These are phyloP conservation scores for Adrianichthys oophorus DNA, from an alignment of 2,797 vertebrate genomes.

Conservation along the genomic window DNA sequence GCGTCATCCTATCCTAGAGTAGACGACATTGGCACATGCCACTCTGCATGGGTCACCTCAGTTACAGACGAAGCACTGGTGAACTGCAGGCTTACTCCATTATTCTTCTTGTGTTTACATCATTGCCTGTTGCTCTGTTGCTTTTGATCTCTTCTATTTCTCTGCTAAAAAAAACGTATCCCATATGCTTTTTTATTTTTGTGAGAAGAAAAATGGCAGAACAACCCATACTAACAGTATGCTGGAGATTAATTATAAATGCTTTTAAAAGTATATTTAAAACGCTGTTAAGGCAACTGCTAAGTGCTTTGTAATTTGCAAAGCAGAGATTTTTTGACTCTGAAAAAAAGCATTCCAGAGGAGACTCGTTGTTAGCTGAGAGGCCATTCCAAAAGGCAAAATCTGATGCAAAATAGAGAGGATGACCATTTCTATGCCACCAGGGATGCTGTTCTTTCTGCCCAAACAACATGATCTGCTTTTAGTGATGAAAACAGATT, in stretches of 20 bases:
- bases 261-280: conserved; percentile 63
- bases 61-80: conserved; percentile 66
- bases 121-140: conserved; percentile 79
- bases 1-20: conserved; percentile 68
- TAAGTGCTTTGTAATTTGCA: conserved; percentile 80
- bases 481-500: conserved; percentile 65
- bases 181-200: conserved; percentile 71
- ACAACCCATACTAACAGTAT: conserved; percentile 61
- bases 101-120: conserved; percentile 63
- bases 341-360: conserved; percentile 71
- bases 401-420: conserved; percentile 70
- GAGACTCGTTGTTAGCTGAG: conserved; percentile 48
- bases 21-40: conserved; percentile 66
- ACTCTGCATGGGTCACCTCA: conserved; percentile 73
- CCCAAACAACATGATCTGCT: too few relatives aligned
- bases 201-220: conserved; percentile 71
- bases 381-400: conserved; percentile 45
- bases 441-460: conserved; percentile 13
- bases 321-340: conserved; percentile 78
- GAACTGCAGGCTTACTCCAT: conserved; percentile 55
- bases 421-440: conserved; percentile 68
- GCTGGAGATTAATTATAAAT: conserved; percentile 63
- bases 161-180: conserved; percentile 54
- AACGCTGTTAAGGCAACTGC: conserved; percentile 75
- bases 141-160: conserved; percentile 72